Base-by-base conservation (phyloP, 2,113 vertebrate genomes). In the Porphyrio hochstetteri region DNA sequence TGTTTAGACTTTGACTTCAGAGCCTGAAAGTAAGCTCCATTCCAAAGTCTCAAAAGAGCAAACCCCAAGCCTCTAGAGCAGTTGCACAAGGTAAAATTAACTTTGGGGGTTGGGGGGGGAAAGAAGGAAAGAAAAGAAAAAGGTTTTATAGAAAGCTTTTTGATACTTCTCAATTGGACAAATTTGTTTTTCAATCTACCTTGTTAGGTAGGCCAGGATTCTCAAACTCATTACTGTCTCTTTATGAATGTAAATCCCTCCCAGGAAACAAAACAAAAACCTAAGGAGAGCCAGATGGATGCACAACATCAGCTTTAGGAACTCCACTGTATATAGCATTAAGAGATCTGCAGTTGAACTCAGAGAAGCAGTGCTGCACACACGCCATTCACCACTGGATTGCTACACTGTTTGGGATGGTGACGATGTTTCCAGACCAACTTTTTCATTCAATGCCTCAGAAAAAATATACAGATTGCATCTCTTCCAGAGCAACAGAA, bases 401-500 rank as follows among this genome's bases (percentile, higher is more conserved):
- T 87, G 97, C 94, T 95, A 91, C 83, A 85, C 94, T 90, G 93
- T 35, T 97, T 78, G 79, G 82, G 91, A 92, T 91, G 96, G 92
- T 89, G 93, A 96, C 83, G 86, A 92, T 94, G 92, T 90, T 96
- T 96, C 93, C 89, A 96, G 86, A 77, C 75, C 70, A 92, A 83
- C 83, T 82, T 93, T 92, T 88, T 91, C 72, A 77, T 92, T 96
- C 93, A 93, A 91, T 93, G 93, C 94, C 95, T 94, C 95, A 96
- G 89, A 96, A 96, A 95, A 95, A 92, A 96, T 82, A 74, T 33
- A 95, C 82, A 96, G 95, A 90, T 91, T 92, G 95, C 59, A 5
- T 94, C 95, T 97, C 94, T 97, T 96, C 91, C 90, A 94, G 86
- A 95, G 92, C 92, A 93, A 84, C 84, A 46, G 17, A 95, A 95